A percentile compares a stretch with the other conserved stretches of the same genome.
These are phyloP conservation scores for Smutsia temminckii DNA, from an alignment of 2,797 vertebrate species.

Conservation along the genomic window DNA sequence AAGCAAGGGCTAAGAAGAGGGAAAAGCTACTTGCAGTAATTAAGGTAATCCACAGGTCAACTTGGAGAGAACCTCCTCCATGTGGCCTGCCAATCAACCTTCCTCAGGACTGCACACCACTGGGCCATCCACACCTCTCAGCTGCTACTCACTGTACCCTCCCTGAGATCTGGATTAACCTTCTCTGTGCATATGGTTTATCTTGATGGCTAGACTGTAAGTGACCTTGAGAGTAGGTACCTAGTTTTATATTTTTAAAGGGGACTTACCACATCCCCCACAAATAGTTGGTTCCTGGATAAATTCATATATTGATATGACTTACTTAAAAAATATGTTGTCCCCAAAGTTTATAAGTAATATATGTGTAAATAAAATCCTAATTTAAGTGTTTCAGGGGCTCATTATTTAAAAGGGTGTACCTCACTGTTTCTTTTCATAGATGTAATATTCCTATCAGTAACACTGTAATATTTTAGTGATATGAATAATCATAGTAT, in stretches of 20 bases:
- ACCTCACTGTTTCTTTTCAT: background rate
- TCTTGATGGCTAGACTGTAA: background rate
- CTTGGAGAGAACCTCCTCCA: accelerated
- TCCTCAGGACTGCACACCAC: background rate
- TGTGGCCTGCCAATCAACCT: background rate
- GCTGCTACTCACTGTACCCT: background rate
- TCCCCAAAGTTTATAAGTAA: background rate
- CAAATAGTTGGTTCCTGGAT: background rate
- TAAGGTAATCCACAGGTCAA: background rate
- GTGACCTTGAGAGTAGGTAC: background rate
- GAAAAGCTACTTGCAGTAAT: background rate
- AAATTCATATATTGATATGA: background rate
- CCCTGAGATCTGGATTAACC: background rate
- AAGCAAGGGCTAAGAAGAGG: background rate
- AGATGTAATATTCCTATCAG: background rate
- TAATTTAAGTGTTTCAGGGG: background rate
- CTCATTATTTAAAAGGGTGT: background rate
- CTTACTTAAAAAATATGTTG: too few species aligned
- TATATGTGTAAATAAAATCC: background rate
- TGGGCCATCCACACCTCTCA: background rate
- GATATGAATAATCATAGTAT: slow-evolving; percentile 7
- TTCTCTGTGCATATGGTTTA: background rate
- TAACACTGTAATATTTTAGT: background rate
- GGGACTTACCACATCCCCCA: background rate
- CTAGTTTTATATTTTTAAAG: background rate